Evolutionary conservation across 2,888 invertebrate genomes (phyloP), one percentile per base, ranked within the genome.

Genomic region (Ichneumoninae sp.): DNA sequence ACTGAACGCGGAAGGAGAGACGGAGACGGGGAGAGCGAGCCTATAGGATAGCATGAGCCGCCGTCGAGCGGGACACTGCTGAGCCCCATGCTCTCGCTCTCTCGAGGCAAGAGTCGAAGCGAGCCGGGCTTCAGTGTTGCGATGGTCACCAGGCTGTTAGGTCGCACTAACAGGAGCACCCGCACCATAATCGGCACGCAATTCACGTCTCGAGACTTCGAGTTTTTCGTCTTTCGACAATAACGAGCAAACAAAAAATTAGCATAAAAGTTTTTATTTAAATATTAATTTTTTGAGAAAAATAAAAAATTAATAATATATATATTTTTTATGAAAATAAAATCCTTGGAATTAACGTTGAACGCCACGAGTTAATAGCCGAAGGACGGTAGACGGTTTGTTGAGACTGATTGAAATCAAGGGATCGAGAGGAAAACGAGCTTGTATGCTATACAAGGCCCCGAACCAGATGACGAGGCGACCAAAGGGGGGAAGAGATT

Each of bases 141-240:
- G 93, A 92, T 93, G 92, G 92, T 93, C 92, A 93, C 90, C 91
- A 88, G 87, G 85, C 90, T 88, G 91, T 88, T 87, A 89, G 89
- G 91, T 92, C 91, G 90, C 86, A 72, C 76, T 19, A 80, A 70
- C 86, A 84, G 78, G 75, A 69, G 80, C 84, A 84, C 80, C 72
- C 76, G 84, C 65, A 84, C 62, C 81, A 76, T 68, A 80, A 57
- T 65, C 44, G 54, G 36, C n/a, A 72, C 60, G 57, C 47, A 36
- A 19, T 33, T 57, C n/a, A 52, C 16, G 7, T n/a, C 30, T n/a
- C 50, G 30, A 30, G 7, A 7, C 60, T 26, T 66, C 54, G 54
- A 47, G 72, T 62, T n/a, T 2, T 30, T n/a, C 33, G 26, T 33
- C 33, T 3, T 60, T 13, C 40, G 57, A 68, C 13, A 1, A 50